phyloP scores from a whole-genome alignment of 2,113 vertebrate species.

The Campylomormyrus tamandua region DNA sequence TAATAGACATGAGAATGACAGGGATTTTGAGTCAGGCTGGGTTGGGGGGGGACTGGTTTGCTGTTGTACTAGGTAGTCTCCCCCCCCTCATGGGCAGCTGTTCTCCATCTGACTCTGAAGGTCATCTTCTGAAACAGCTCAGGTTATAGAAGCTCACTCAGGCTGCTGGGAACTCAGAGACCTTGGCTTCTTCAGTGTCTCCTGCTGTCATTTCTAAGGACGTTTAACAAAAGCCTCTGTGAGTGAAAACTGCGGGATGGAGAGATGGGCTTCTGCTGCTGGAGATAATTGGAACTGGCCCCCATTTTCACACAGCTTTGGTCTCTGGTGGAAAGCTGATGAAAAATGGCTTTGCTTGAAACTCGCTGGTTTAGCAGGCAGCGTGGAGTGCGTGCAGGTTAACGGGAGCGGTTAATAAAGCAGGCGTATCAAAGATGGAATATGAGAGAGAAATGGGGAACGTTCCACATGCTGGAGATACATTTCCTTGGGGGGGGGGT shows the following conservation, averaged over 20 bases:
- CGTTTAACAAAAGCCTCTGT: background rate
- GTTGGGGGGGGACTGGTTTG: background rate
- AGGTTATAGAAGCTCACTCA: background rate
- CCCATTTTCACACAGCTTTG: background rate
- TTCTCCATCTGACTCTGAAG: background rate
- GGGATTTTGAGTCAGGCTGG: background rate
- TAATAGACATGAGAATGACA: background rate
- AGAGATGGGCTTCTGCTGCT: background rate
- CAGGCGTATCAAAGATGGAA: background rate
- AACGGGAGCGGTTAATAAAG: background rate
- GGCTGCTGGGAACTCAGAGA: background rate
- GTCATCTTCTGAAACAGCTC: background rate
- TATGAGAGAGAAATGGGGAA: background rate
- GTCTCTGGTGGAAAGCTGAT: background rate
- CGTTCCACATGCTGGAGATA: background rate
- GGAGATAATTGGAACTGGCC: background rate
- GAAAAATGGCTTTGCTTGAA: background rate
- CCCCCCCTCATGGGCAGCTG: background rate
- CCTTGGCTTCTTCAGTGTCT: background rate
- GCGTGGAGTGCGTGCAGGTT: background rate
- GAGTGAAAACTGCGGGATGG: background rate
- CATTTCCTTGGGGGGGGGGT: background rate
- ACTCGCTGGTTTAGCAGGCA: background rate
- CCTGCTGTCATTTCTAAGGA: background rate
- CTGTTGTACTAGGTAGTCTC: background rate